Conservation (phyloP, 2,113 vertebrate species). For the Urocitellus parryii region DNA sequence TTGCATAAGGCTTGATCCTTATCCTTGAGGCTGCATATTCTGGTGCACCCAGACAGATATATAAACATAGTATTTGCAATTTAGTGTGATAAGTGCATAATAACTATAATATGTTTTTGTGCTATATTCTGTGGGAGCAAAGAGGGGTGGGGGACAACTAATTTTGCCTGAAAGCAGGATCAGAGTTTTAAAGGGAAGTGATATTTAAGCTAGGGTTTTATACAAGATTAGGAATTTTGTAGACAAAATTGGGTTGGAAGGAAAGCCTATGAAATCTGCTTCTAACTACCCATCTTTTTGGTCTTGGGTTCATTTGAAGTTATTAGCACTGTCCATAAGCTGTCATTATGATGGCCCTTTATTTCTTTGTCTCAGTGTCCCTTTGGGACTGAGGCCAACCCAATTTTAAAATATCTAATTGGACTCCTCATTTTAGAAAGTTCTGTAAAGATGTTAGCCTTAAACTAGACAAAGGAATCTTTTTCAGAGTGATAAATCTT, state of each 20-base stretch:
- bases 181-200: constrained; percentile 45
- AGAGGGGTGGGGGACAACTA: background rate
- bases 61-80: constrained; percentile 66
- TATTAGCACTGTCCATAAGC: background rate
- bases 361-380: background rate
- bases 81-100: constrained; percentile 57
- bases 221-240: background rate
- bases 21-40: constrained; percentile 28
- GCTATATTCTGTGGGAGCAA: constrained; percentile 26
- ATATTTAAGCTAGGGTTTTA: constrained; percentile 35
- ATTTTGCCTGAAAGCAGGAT: constrained; percentile 17
- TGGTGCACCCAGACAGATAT: constrained; percentile 49
- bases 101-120: constrained; percentile 57
- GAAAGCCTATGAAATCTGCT: background rate
- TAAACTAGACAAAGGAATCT: background rate
- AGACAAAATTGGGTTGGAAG: background rate
- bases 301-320: background rate
- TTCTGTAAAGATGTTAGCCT: background rate
- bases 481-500: background rate
- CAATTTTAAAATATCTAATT: constrained; percentile 6
- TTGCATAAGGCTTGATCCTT: constrained; percentile 64
- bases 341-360: background rate
- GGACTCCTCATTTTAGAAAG: background rate
- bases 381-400: background rate
- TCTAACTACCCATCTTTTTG: background rate